A percentile compares a stretch with the other conserved stretches of the same genome.
Conservation (phyloP, 2,888 invertebrate species). For the Drosophila tanythrix region DNA sequence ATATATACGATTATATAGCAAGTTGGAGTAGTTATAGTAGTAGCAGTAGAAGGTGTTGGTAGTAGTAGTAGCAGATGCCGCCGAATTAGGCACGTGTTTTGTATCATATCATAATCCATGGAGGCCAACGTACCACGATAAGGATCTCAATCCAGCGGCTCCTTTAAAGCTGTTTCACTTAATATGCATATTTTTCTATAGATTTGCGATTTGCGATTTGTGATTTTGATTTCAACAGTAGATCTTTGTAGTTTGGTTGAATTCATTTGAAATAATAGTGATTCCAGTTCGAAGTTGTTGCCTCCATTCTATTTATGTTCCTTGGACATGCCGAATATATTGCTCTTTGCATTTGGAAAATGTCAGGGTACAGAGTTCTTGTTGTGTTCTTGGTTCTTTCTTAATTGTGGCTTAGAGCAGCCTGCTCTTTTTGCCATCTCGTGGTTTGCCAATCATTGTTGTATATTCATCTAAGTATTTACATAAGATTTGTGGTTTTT, state of each 20-base stretch:
- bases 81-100: slow-evolving; percentile 51
- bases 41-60: slow-evolving; percentile 34
- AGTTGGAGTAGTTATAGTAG: slow-evolving; percentile 55
- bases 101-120: slow-evolving; percentile 49
- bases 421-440: slow-evolving; percentile 85
- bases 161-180: slow-evolving; percentile 25
- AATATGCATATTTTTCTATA: slow-evolving; percentile 1
- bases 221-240: slow-evolving; percentile 7
- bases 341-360: slow-evolving; percentile 33
- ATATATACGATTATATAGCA: slow-evolving; percentile 57
- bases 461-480: slow-evolving; percentile 85
- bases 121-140: slow-evolving; percentile 64
- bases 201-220: slow-evolving; percentile 5
- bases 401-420: slow-evolving; percentile 82
- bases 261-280: slow-evolving; percentile 10
- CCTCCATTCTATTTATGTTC: slow-evolving; percentile 24
- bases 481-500: slow-evolving; percentile 70
- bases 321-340: slow-evolving; percentile 8
- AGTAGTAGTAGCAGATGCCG: slow-evolving; percentile 60
- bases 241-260: slow-evolving; percentile 5
- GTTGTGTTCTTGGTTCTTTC: slow-evolving; percentile 34
- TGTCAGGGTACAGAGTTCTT: slow-evolving; percentile 24
- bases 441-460: slow-evolving; percentile 85
- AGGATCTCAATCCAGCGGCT: slow-evolving; percentile 45
- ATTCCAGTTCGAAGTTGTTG: slow-evolving; percentile 17